Evolutionary conservation across 2,113 vertebrate genomes (phyloP), one percentile per base, ranked within the genome.

Genomic region (Cyprinodon tularosa): DNA sequence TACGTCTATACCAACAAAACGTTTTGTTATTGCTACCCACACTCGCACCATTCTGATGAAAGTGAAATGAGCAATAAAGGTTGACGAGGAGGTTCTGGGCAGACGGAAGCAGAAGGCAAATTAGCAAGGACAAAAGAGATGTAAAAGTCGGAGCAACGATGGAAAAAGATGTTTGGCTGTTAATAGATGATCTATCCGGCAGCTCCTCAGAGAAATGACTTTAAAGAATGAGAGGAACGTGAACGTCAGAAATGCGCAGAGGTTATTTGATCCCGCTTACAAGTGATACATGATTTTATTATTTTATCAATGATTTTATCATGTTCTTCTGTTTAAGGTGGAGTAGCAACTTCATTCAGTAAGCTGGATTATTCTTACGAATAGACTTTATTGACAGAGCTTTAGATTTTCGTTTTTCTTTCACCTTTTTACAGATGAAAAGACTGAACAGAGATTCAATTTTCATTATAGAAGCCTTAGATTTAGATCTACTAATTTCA

Each of bases 61-160:
- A 71, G 57, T 59, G 22, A 72, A 77, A 84, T 39, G 66, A 71
- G 42, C 69, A 81, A 38, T 20, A 38, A 66, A 71, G 22, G 38
- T 69, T 73, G 62, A 82, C 59, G 57, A 71, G 6, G 66, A 37
- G 67, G 70, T 0, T 1, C 63, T 44, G 63, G 39, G 59, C 68
- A 17, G 29, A 7, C 61, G 8, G 39, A 39, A 65, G 2, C 42
- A 45, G 62, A n/a, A 50, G 29, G 40, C 20, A 63, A 57, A 85
- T 74, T 62, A 74, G 38, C 4, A 50, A 63, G 37, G 62, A 64
- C 1, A 14, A 45, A 22, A 2, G 45, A 0, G 12, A 68, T 12
- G 39, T 20, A 22, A 64, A 0, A 20, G 53, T 3, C 39, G 14
- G 14, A 69, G 63, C 68, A 39, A 68, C 40, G 59, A 78, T 50